Conservation (phyloP, 2,888 invertebrate species). For the Abrostola triplasia region DNA sequence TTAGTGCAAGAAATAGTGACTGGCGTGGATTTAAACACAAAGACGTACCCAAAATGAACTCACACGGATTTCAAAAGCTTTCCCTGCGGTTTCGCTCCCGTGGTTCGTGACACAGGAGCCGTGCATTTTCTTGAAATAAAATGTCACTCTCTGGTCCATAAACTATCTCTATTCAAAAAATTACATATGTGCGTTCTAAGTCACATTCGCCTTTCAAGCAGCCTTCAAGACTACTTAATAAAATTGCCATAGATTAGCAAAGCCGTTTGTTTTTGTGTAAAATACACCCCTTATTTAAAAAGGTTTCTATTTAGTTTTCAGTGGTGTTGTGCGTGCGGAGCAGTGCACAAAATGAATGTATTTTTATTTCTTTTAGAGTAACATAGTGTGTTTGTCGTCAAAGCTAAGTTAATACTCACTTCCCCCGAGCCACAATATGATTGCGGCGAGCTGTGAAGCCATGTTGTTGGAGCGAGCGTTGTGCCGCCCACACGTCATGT, state of each 20-base stretch:
- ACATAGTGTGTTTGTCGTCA: constrained; percentile 4
- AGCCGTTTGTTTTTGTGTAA: no score
- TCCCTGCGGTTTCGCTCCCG: no score
- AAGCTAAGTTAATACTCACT: constrained; percentile 70
- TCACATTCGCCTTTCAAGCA: no score
- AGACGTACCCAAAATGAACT: constrained; percentile 17
- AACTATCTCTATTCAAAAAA: no score
- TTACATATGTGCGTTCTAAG: no score
- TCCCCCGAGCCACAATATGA: constrained; percentile 83
- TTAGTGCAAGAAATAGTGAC: constrained; percentile 39
- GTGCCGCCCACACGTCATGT: constrained; percentile 75
- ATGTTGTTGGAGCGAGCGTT: constrained; percentile 67
- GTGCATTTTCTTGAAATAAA: no score
- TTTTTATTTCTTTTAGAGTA: background rate
- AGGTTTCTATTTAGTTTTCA: background rate
- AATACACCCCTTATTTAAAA: no score
- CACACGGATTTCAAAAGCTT: constrained; percentile 5
- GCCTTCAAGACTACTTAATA: no score
- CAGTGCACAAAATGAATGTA: no score
- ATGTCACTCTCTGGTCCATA: no score
- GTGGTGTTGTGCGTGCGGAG: background rate
- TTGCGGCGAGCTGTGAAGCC: constrained; percentile 78
- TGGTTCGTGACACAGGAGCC: no score
- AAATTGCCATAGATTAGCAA: no score
- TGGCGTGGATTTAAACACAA: constrained; percentile 29